Conservation (phyloP, 2,797 vertebrate genomes). For the Cottoperca gobio region DNA sequence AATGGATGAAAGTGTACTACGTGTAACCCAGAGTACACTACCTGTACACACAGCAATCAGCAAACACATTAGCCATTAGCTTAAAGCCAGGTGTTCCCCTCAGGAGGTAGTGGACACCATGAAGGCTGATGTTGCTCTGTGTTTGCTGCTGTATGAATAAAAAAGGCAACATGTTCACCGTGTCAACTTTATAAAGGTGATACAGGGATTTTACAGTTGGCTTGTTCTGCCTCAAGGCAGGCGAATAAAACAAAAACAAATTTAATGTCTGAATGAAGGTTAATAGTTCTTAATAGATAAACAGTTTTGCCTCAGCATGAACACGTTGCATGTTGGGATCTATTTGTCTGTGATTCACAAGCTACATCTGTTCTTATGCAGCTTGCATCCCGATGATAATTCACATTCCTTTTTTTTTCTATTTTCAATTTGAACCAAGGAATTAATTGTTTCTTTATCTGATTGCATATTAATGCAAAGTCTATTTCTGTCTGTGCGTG, state of each 20-base stretch:
- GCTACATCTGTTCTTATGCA: neutral
- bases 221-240: neutral
- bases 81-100: neutral
- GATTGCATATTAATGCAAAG: conserved; percentile 50
- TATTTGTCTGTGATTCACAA: conserved; percentile 29
- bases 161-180: neutral
- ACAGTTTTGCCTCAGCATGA: neutral
- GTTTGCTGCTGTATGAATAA: neutral
- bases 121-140: neutral
- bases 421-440: conserved; percentile 50
- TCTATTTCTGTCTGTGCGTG: conserved; percentile 53
- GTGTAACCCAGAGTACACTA: neutral
- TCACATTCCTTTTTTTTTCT: conserved; percentile 35
- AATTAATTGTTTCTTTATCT: conserved; percentile 67
- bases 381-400: conserved; percentile 22
- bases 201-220: neutral
- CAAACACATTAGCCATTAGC: neutral
- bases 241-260: neutral
- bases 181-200: neutral
- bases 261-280: neutral
- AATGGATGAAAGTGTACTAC: too few relatives aligned
- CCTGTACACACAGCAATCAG: neutral
- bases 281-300: neutral
- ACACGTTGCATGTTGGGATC: conserved; percentile 2
- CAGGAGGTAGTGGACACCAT: neutral